Evolutionary conservation across 2,888 invertebrate genomes (phyloP), one percentile per base, ranked within the genome.

Genomic region (Dasypogon diadema): DNA sequence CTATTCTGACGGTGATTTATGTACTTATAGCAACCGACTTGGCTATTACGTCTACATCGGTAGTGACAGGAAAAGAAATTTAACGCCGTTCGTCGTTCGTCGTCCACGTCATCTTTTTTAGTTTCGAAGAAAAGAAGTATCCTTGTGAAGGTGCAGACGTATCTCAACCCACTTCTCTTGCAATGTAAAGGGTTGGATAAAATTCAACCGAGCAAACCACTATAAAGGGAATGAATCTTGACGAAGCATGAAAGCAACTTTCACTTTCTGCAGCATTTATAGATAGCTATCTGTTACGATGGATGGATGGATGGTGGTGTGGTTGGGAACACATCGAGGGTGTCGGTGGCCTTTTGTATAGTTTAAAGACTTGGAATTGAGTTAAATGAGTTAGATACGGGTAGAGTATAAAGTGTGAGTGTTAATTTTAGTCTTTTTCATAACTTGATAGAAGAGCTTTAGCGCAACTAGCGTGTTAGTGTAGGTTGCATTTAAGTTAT

Each of bases 101-200:
- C 37, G 26, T 30, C 16, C 46, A 2, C 6, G 4, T 46, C 16
- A 18, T 21, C 34, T 60, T 60, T 18, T 65, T 65, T 65, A 24
- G 22, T n/a, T 26, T 46, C 65, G 12, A 46, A 65, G 22, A 12
- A 37, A 21, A 16, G 60, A 42, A 22, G 65, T 18, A 65, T 65
- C 48, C 46, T 65, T 42, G 42, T 48, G 22, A 65, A 46, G 21
- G 65, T 65, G 48, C 65, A 65, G 65, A 65, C 65, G 46, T 24
- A 21, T 48, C 26, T 48, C 48, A 24, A 46, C 46, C 65, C 48
- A 65, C 48, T 46, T 21, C 46, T 22, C 24, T 18, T 60, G 60
- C 37, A 42, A 10, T 65, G 14, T 24, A 65, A 65, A 65, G 65
- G 65, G 48, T 65, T 65, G 65, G 65, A 46, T 65, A 65, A 42